Base-by-base conservation (phyloP, 2,797 vertebrate species). In the Sphenodon punctatus region DNA sequence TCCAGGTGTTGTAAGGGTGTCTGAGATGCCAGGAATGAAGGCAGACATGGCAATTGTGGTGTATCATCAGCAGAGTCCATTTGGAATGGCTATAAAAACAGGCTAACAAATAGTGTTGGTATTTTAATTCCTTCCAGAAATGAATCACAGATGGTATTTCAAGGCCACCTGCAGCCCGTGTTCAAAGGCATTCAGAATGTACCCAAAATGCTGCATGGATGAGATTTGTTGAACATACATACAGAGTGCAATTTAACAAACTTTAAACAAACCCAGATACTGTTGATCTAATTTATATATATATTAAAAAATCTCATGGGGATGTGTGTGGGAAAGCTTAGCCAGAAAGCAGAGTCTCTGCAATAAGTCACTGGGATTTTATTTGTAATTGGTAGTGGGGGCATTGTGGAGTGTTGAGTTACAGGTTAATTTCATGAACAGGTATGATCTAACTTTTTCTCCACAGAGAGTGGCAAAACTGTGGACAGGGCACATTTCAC, bases 41-140 rank as follows among this genome's bases (percentile, higher is more conserved):
- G 11, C 23, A 65, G 71, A 53, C 68, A 61, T 5, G 4, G 64
- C 70, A 77, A 63, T n/a, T 10, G 1, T 56, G 73, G 80, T 7
- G 53, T 70, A 86, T 74, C n/a, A n/a, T n/a, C 76, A 66, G 64
- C 1, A 1, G 56, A 46, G 58, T 63, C 75, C 64, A 32, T 86
- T 91, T 70, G 78, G 45, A 83, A 56, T 85, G 43, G 3, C 84
- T 86, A 67, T 89, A 86, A 91, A 93, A 93, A 86, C 68, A 85
- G 82, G 72, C 80, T 86, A 90, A 90, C 82, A 90, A 94, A 91
- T 80, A 84, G 87, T 75, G 87, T 77, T 84, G 85, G 84, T 90
- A 90, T 88, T 93, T 89, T 91, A 91, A 94, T 91, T 92, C 87
- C 90, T 87, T 80, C 84, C 85, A 92, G 90, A 93, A 93, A 94